These are phyloP conservation scores for Cebidichthys violaceus DNA, from an alignment of 2,113 vertebrate species.

Conservation along the genomic window DNA sequence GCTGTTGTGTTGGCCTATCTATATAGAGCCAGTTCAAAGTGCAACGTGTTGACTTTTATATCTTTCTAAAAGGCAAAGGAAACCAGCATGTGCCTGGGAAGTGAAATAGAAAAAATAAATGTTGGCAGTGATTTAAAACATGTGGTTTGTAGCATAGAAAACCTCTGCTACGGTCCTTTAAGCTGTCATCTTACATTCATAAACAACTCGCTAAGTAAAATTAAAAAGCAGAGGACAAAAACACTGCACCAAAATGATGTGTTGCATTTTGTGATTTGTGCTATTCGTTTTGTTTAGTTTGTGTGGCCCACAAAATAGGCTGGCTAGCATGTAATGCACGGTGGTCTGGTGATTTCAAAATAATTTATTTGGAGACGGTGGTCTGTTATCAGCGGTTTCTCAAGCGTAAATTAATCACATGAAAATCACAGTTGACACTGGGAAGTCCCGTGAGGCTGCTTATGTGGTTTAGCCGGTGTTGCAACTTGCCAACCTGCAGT, in stretches of 20 bases:
- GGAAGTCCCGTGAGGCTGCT: slow-evolving; percentile 64
- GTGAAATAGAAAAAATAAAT: neutral
- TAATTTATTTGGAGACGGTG: slow-evolving; percentile 50
- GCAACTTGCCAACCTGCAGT: slow-evolving; percentile 53
- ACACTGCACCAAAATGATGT: neutral
- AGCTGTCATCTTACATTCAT: slow-evolving; percentile 29
- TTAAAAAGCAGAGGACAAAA: slow-evolving; percentile 12
- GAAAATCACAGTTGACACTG: slow-evolving; percentile 55
- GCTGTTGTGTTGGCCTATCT: neutral
- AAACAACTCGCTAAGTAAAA: slow-evolving; percentile 10
- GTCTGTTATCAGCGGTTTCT: slow-evolving; percentile 47
- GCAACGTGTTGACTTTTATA: neutral
- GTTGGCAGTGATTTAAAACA: slow-evolving; percentile 2
- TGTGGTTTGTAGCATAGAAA: slow-evolving; percentile 16
- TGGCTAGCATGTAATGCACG: slow-evolving; percentile 12
- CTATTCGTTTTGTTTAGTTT: slow-evolving; percentile 20
- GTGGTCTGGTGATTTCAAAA: slow-evolving; percentile 43
- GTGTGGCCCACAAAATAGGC: slow-evolving; percentile 14
- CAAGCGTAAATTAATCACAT: slow-evolving; percentile 52
- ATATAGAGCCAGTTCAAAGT: neutral
- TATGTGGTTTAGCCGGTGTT: slow-evolving; percentile 60
- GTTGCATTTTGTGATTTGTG: slow-evolving; percentile 31
- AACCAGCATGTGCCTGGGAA: neutral
- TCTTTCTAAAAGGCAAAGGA: neutral
- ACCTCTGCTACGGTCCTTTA: neutral